Evolutionary conservation across 1,140 invertebrate genomes (phyloP).

Genomic region (Rhyzopertha dominica): DNA sequence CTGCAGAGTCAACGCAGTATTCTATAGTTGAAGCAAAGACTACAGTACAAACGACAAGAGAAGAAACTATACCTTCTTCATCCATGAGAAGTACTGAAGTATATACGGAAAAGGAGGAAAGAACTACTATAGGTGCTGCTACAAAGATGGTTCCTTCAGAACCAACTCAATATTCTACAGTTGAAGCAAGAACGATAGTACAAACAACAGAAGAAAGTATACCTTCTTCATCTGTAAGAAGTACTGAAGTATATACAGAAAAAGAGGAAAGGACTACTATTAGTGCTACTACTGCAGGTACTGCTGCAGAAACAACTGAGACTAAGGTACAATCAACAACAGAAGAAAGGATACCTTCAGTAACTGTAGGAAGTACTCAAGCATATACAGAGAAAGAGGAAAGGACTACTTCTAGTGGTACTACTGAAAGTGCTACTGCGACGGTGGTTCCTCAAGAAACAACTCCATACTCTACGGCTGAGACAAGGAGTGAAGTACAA

Average conservation of each 20-base stretch:
- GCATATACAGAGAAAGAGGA: not conserved
- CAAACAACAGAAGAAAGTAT: slow-evolving; percentile 5
- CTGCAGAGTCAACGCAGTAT: slow-evolving; percentile 5
- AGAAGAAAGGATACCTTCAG: slow-evolving; percentile 1
- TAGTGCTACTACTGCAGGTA: slow-evolving; percentile 18
- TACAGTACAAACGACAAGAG: not conserved
- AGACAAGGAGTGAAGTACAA: too few species aligned
- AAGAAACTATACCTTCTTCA: slow-evolving; percentile 5
- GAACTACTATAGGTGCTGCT: too few species aligned
- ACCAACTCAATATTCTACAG: slow-evolving; percentile 2
- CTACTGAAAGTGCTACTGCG: slow-evolving; percentile 11
- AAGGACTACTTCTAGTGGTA: slow-evolving; percentile 3
- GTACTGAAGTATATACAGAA: slow-evolving; percentile 10
- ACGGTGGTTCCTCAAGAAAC: slow-evolving; percentile 6
- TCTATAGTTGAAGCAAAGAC: not conserved
- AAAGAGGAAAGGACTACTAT: slow-evolving; percentile 23
- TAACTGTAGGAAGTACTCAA: slow-evolving; percentile 4
- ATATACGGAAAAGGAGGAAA: not conserved
- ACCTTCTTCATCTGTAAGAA: slow-evolving; percentile 6
- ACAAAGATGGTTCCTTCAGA: slow-evolving; percentile 10
- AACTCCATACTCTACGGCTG: slow-evolving; percentile 19
- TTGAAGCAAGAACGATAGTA: not conserved
- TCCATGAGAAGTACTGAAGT: slow-evolving; percentile 4
- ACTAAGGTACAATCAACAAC: not conserved
- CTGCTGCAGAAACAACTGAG: slow-evolving; percentile 7